Percentiles rank a stretch among this genome's conserved stretches.
These are phyloP conservation scores for Drosophila quinaria DNA, from an alignment of 2,888 invertebrate genomes.

Conservation along the genomic window DNA sequence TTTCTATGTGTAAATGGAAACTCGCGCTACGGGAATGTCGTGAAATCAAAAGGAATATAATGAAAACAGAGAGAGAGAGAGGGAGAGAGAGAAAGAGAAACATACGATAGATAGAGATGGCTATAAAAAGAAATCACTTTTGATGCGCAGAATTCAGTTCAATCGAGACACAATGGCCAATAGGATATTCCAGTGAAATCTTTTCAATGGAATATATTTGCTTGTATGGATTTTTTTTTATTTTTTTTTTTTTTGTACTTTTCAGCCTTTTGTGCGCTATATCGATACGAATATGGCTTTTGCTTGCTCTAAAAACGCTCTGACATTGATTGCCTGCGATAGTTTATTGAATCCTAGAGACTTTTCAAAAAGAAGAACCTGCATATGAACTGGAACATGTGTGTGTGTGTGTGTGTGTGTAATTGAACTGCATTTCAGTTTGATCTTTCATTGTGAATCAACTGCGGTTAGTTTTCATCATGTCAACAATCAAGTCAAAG, in stretches of 20 bases:
- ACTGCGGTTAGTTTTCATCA: slow-evolving; percentile 77
- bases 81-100: slow-evolving; percentile 12
- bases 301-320: slow-evolving; percentile 61
- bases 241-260: not conserved
- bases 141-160: slow-evolving; percentile 45
- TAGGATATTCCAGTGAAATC: slow-evolving; percentile 72
- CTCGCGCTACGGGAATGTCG: slow-evolving; percentile 55
- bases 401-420: slow-evolving; percentile 19
- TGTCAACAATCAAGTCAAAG: slow-evolving; percentile 76
- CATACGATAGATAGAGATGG: slow-evolving; percentile 17
- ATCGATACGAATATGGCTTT: slow-evolving; percentile 52
- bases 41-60: slow-evolving; percentile 42
- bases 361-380: slow-evolving; percentile 25
- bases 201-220: slow-evolving; percentile 57
- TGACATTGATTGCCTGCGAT: slow-evolving; percentile 77
- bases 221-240: slow-evolving; percentile 17
- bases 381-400: slow-evolving; percentile 58
- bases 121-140: slow-evolving; percentile 62
- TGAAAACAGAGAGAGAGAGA: slow-evolving; percentile 2
- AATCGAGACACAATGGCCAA: slow-evolving; percentile 54
- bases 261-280: slow-evolving; percentile 5
- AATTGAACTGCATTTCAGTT: slow-evolving; percentile 38
- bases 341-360: slow-evolving; percentile 55
- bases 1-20: slow-evolving; percentile 42
- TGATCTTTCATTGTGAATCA: slow-evolving; percentile 55